Evolutionary conservation across 2,888 invertebrate species (phyloP).

Genomic region (Cybosia mesomella): DNA sequence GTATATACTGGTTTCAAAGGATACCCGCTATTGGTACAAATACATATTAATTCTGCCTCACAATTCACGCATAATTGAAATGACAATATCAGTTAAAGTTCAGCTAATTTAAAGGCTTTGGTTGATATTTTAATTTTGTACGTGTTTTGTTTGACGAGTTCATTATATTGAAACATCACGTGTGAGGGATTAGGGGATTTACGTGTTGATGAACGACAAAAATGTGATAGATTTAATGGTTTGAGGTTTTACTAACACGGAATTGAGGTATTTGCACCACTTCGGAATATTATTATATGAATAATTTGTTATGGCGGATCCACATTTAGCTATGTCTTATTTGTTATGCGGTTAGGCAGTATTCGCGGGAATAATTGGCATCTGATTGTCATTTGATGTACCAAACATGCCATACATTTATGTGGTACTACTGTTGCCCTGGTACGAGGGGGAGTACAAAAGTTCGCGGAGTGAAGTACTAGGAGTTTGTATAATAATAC

Average conservation of each 20-base stretch:
- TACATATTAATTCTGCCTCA: conserved; percentile 58
- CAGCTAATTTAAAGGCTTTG: conserved; percentile 66
- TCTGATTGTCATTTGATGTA: too few species aligned
- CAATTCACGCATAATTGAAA: conserved; percentile 61
- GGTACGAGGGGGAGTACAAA: too few species aligned
- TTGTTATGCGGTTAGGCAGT: too few species aligned
- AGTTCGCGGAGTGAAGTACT: too few species aligned
- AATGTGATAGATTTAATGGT: conserved; percentile 5
- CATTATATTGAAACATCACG: conserved; percentile 29
- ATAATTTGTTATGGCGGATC: background rate
- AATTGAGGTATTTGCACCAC: background rate
- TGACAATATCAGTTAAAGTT: conserved; percentile 57
- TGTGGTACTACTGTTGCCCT: too few species aligned
- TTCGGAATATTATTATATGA: background rate
- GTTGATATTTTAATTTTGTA: conserved; percentile 58
- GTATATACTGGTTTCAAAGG: conserved; percentile 52
- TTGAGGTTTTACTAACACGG: background rate
- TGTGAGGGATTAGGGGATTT: conserved; percentile 24
- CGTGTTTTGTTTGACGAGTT: conserved; percentile 60
- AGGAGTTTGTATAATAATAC: too few species aligned
- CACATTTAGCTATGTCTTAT: too few species aligned
- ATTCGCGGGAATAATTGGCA: too few species aligned
- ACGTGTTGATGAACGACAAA: conserved; percentile 3
- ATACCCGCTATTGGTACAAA: conserved; percentile 53
- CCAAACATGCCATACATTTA: too few species aligned